Percentiles rank a stretch among this genome's conserved stretches.
These are phyloP conservation scores for Sinocyclocheilus anophthalmus DNA, from an alignment of 2,113 vertebrate genomes.

Conservation along the genomic window DNA sequence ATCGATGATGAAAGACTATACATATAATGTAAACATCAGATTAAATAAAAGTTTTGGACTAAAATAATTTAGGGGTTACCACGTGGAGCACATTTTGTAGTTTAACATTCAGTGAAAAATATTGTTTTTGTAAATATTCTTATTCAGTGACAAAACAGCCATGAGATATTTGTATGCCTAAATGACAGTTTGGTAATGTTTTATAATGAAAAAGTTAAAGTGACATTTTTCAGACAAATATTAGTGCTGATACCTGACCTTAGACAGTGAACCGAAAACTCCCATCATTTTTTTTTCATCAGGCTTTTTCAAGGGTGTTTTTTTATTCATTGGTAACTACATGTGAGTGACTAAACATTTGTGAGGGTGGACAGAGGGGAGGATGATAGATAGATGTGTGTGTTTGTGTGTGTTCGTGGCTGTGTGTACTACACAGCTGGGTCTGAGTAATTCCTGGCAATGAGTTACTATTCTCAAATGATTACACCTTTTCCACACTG, in stretches of 20 bases:
- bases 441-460: conserved; percentile 46
- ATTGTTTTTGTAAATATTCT: too few species aligned
- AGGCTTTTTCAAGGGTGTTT: conserved; percentile 6
- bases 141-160: not conserved
- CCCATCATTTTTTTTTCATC: conserved; percentile 16
- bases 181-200: conserved; percentile 16
- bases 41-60: too few species aligned
- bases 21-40: too few species aligned
- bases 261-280: conserved; percentile 3
- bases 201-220: conserved; percentile 10
- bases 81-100: too few species aligned
- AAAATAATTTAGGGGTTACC: too few species aligned
- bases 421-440: conserved; percentile 52
- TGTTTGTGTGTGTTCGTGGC: not conserved
- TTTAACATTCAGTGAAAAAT: too few species aligned
- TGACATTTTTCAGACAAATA: conserved; percentile 32
- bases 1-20: too few species aligned
- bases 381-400: conserved; percentile 42
- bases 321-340: conserved; percentile 19
- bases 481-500: conserved; percentile 44
- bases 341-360: conserved; percentile 36
- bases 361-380: conserved; percentile 15
- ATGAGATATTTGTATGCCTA: not conserved
- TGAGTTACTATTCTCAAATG: conserved; percentile 49
- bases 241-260: conserved; percentile 33